Conservation (phyloP, 2,797 vertebrate genomes). For the Aythya fuligula region DNA sequence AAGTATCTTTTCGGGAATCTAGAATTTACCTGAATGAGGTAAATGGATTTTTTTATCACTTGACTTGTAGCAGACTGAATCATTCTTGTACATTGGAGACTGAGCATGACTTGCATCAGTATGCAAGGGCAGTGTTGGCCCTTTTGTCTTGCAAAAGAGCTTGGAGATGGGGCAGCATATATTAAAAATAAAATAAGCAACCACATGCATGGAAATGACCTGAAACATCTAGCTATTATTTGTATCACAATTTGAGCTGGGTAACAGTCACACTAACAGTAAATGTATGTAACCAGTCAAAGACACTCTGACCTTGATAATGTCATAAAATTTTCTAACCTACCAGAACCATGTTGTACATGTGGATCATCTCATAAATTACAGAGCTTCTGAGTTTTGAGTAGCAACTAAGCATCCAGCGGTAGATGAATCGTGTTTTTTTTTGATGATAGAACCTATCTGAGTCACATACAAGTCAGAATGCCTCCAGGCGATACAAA, state of each 20-base stretch:
- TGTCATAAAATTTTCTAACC: background rate
- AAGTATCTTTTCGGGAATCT: background rate
- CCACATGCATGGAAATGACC: background rate
- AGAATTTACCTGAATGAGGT: background rate
- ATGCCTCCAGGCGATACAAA: conserved; percentile 3
- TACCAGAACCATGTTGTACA: background rate
- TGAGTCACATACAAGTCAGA: conserved; percentile 24
- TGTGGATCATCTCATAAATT: background rate
- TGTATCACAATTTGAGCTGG: background rate
- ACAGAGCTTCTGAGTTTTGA: background rate
- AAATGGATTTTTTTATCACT: background rate
- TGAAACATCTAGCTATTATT: background rate
- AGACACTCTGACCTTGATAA: background rate
- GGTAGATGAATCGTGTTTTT: background rate
- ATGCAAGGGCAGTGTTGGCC: background rate
- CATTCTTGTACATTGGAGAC: background rate
- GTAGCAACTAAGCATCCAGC: background rate
- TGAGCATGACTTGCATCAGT: background rate
- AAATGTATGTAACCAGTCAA: background rate
- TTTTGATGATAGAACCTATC: background rate
- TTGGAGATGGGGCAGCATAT: background rate
- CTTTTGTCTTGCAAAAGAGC: background rate
- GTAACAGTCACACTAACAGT: background rate
- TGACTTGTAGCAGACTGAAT: background rate
- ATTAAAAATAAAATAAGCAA: background rate